Evolutionary conservation across 2,888 invertebrate genomes (phyloP), one percentile per base, ranked within the genome.

Genomic region (Neocrepidodera transversa): DNA sequence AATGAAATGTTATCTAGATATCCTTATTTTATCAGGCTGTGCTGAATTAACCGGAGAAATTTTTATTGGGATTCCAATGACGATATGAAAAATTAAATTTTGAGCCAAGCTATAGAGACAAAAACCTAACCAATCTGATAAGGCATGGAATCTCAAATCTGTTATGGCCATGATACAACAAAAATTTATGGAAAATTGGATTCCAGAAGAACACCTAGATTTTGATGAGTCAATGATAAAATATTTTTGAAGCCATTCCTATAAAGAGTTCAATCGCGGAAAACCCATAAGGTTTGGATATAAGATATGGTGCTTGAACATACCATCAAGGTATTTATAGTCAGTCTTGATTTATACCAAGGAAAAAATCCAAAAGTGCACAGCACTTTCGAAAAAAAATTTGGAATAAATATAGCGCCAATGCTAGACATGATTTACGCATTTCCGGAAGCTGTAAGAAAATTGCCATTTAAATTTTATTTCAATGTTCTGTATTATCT

Each of bases 221-320:
- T 68, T 52, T 42, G 68, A 68, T 48, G 69, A 68, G 42, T 61
- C 59, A 48, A 70, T 70, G 69, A 50, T 68, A 0, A 58, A 65
- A 48, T 70, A 71, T 61, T 70, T 55, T 52, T 68, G 67, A 0
- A 18, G 58, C 5, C 71, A 73, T 62, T 40, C 66, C 10, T 72
- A 67, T 43, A 74, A 75, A 35, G 72, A 74, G 56, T 74, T 69
- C 61, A 65, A 74, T 7, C 51, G 68, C 14, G 71, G 72, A 8
- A 77, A 76, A 42, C 73, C 72, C 3, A 75, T 75, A 32, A 53
- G 71, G 40, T 74, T 74, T 66, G 68, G 70, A 5, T 75, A 67
- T 50, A 74, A 76, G 65, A 61, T 71, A 48, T 74, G 74, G 73
- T 67, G 62, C 40, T 42, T 73, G n/a, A 73, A 71, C 61, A 61